phyloP scores from a whole-genome alignment of 2,113 vertebrate genomes.

The Cochlearius cochlearius region DNA sequence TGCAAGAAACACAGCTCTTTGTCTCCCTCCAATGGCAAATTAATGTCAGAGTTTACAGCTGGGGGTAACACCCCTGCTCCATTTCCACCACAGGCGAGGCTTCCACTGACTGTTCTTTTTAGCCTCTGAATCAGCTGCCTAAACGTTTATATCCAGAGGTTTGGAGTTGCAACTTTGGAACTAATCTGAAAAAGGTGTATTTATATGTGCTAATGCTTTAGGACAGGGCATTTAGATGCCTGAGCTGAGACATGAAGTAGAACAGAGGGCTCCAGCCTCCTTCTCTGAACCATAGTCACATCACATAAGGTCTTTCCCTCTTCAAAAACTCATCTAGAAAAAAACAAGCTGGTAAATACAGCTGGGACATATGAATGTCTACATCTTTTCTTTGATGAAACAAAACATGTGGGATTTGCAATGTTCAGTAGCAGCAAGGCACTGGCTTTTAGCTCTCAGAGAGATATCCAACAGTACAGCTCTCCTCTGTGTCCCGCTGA shows the following conservation, averaged over 20 bases:
- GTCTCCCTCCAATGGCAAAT: neutral
- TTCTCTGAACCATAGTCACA: neutral
- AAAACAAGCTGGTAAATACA: neutral
- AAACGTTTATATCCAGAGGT: neutral
- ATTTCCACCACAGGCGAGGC: neutral
- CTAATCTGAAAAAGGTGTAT: neutral
- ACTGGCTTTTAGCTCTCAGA: neutral
- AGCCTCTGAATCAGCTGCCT: neutral
- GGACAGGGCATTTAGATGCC: neutral
- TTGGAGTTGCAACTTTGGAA: neutral
- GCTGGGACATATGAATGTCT: neutral
- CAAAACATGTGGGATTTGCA: neutral
- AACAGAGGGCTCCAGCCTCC: neutral
- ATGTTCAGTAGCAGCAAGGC: neutral
- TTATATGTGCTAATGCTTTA: neutral
- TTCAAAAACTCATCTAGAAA: neutral
- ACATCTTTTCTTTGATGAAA: neutral
- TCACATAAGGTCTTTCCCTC: neutral
- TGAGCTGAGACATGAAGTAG: neutral
- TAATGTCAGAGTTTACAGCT: neutral
- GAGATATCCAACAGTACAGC: neutral
- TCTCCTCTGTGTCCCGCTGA: neutral
- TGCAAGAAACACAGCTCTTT: neutral
- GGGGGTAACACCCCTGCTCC: neutral
- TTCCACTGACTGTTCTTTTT: neutral